Evolutionary conservation across 2,888 invertebrate species (phyloP).

Genomic region (Clivina fossor): DNA sequence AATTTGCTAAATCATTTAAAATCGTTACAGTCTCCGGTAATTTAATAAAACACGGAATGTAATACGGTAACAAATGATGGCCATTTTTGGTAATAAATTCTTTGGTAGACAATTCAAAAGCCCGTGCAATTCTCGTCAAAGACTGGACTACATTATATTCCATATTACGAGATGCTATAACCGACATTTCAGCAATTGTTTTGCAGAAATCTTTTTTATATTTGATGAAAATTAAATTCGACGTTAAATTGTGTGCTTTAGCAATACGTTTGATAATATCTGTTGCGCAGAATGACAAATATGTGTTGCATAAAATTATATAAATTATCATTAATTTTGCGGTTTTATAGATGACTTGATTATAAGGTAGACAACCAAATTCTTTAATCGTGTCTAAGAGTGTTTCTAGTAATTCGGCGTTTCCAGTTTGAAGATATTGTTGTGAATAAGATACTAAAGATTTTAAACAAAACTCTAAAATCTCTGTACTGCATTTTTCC

Average conservation of each 20-base stretch:
- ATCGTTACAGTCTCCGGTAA: constrained; percentile 61
- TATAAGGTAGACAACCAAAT: constrained; percentile 53
- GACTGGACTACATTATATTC: constrained; percentile 62
- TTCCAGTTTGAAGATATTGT: constrained; percentile 56
- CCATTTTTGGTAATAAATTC: constrained; percentile 71
- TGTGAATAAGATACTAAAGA: constrained; percentile 55
- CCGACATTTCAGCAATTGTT: constrained; percentile 60
- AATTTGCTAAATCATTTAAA: constrained; percentile 64
- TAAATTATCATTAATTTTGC: constrained; percentile 12
- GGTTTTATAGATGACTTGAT: constrained; percentile 3
- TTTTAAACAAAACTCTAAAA: constrained; percentile 53
- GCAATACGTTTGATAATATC: constrained; percentile 50
- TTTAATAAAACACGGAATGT: constrained; percentile 61
- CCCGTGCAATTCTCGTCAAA: constrained; percentile 63
- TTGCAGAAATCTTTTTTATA: constrained; percentile 64
- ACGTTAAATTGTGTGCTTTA: constrained; percentile 56
- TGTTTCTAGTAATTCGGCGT: constrained; percentile 58
- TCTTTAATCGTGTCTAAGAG: constrained; percentile 59
- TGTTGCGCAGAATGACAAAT: constrained; percentile 8
- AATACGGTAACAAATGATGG: constrained; percentile 66
- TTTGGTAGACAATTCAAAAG: constrained; percentile 69
- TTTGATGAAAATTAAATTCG: constrained; percentile 62
- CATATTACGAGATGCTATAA: constrained; percentile 59
- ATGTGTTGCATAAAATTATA: constrained; percentile 15
- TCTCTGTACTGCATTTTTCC: constrained; percentile 50